Percentiles rank a stretch among this genome's conserved stretches.
Conservation (phyloP, 2,888 invertebrate genomes). For the Morpho helenor region DNA sequence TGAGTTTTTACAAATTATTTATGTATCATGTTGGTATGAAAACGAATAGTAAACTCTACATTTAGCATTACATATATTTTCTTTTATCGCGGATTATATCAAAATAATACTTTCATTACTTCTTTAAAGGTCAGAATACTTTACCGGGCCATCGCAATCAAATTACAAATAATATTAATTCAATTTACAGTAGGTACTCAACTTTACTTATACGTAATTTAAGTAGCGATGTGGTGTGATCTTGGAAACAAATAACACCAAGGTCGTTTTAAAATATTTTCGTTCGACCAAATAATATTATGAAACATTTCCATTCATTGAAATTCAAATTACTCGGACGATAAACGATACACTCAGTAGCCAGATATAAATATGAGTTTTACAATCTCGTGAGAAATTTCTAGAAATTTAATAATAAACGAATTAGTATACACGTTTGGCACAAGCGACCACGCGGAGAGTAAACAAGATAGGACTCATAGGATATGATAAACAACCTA, state of each 20-base stretch:
- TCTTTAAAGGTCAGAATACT: not conserved
- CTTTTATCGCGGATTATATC: too few species aligned
- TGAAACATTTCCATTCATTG: constrained; percentile 13
- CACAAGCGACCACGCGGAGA: constrained; percentile 1
- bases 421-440: constrained; percentile 18
- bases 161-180: too few species aligned
- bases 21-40: too few species aligned
- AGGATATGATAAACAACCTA: constrained; percentile 7
- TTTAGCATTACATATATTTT: too few species aligned
- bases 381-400: constrained; percentile 6
- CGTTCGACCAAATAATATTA: not conserved
- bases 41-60: too few species aligned
- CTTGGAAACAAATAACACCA: not conserved
- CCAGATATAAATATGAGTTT: constrained; percentile 18
- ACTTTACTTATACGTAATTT: too few species aligned
- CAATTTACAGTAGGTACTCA: too few species aligned
- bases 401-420: constrained; percentile 18
- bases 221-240: too few species aligned
- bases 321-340: constrained; percentile 3
- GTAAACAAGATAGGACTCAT: constrained; percentile 1
- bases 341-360: constrained; percentile 5
- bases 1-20: too few species aligned
- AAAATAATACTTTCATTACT: too few species aligned
- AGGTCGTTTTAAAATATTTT: not conserved
- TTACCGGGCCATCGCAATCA: not conserved